phyloP scores from a whole-genome alignment of 2,113 vertebrate genomes.

The Nibea coibor region DNA sequence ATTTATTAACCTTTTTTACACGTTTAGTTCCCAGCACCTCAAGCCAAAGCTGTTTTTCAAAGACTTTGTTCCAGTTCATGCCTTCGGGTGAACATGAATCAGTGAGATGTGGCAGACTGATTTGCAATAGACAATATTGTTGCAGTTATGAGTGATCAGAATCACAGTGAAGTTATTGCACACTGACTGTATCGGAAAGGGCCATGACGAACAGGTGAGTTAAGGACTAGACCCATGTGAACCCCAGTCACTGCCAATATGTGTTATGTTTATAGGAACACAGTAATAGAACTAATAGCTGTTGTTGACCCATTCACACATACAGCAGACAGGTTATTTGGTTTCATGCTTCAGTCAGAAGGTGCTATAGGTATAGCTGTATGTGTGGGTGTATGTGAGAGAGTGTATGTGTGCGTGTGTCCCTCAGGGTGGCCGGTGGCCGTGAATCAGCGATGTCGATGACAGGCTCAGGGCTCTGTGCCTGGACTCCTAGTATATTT shows the following conservation, averaged over 20 bases:
- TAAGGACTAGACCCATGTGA: neutral
- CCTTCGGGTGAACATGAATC: neutral
- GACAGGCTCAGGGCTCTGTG: conserved; percentile 77
- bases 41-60: neutral
- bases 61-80: neutral
- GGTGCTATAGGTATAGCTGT: conserved; percentile 29
- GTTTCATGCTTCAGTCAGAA: conserved; percentile 8
- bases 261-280: neutral
- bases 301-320: conserved; percentile 21
- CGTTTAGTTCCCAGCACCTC: neutral
- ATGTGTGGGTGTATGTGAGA: conserved; percentile 29
- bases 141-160: neutral
- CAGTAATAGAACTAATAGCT: neutral
- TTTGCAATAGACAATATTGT: neutral
- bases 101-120: neutral
- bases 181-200: neutral
- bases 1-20: neutral
- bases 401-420: conserved; percentile 39
- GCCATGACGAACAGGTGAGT: neutral
- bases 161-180: neutral
- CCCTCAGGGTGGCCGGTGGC: conserved; percentile 46
- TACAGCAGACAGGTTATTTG: conserved; percentile 8
- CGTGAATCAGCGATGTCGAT: conserved; percentile 76
- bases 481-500: conserved; percentile 85
- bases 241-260: neutral